Evolutionary conservation across 2,113 vertebrate species (phyloP).

Genomic region (Octodon degus): DNA sequence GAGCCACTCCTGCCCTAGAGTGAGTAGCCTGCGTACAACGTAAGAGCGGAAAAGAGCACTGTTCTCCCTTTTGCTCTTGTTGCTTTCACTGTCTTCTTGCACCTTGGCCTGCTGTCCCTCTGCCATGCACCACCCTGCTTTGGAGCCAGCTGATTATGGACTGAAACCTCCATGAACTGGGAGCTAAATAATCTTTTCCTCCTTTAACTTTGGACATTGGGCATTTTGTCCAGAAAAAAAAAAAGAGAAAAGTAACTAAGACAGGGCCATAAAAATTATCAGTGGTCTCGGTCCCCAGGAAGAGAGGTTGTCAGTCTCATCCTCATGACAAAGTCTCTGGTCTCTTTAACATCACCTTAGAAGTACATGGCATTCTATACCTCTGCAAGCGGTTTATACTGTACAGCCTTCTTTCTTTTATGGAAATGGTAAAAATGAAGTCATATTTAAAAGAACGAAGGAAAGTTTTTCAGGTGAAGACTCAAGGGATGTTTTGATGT

Average conservation of each 20-base stretch:
- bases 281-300: background rate
- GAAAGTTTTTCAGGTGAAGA: background rate
- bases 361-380: background rate
- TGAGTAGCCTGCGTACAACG: background rate
- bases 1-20: background rate
- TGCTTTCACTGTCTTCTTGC: background rate
- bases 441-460: background rate
- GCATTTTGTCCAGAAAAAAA: background rate
- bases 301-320: background rate
- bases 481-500: background rate
- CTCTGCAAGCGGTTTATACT: slow-evolving; percentile 2
- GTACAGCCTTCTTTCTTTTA: background rate
- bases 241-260: background rate
- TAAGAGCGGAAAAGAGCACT: background rate
- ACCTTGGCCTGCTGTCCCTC: background rate
- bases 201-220: background rate
- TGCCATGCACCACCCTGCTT: background rate
- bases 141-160: background rate
- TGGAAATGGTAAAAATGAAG: background rate
- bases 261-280: background rate
- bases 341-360: background rate
- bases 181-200: background rate
- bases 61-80: background rate
- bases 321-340: background rate
- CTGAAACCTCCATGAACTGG: background rate